These are phyloP conservation scores for Acipenser ruthenus DNA, from an alignment of 2,797 vertebrate genomes.

Conservation along the genomic window DNA sequence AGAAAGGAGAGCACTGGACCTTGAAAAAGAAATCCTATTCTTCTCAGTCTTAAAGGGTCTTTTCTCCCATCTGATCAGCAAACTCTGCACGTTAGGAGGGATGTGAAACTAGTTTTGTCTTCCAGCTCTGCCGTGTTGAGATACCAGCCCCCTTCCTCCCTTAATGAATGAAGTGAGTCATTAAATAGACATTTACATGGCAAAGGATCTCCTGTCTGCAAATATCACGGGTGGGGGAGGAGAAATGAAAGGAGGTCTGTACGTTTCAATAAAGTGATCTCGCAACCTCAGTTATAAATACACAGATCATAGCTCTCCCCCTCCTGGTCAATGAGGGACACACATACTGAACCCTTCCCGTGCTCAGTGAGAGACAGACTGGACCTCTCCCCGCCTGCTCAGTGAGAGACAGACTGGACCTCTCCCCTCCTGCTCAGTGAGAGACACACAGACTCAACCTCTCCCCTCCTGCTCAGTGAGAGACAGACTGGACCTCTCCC, in stretches of 20 bases:
- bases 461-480: no score
- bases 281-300: slow-evolving; percentile 1
- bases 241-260: slow-evolving; percentile 2
- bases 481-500: no score
- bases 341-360: no score
- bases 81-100: slow-evolving; percentile 6
- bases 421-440: no score
- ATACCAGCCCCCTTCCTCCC: background rate
- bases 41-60: background rate
- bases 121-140: slow-evolving; percentile 5
- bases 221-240: no score
- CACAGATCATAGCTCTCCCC: background rate
- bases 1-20: background rate
- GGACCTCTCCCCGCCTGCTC: no score
- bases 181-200: background rate
- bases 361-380: no score
- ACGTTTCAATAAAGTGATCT: background rate
- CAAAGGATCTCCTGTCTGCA: no score
- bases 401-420: no score
- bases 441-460: no score
- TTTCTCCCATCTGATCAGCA: slow-evolving; percentile 9
- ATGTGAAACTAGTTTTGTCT: slow-evolving; percentile 15
- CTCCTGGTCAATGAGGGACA: no score
- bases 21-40: slow-evolving; percentile 9
- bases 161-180: background rate